Percentiles rank a stretch among this genome's conserved stretches.
These are phyloP conservation scores for Stenchaetothrips biformis DNA, from an alignment of 2,888 invertebrate species.

Conservation along the genomic window DNA sequence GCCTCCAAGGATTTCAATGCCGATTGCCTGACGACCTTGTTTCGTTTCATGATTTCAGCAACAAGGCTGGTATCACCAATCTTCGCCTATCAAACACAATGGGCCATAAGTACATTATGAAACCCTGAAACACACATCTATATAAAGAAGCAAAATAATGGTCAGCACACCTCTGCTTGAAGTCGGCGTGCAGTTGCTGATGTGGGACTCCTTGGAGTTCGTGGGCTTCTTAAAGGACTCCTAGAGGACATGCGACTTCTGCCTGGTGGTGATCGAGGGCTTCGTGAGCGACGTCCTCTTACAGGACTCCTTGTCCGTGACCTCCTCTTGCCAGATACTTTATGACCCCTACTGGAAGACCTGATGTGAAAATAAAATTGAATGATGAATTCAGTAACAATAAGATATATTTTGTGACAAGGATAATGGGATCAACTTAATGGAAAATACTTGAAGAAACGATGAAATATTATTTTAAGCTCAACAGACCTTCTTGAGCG, in stretches of 20 bases:
- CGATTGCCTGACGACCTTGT: constrained; percentile 75
- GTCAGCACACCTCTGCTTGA: neutral
- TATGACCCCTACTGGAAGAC: constrained; percentile 7
- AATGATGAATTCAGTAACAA: too few species aligned
- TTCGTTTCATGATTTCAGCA: constrained; percentile 81
- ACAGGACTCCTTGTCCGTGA: neutral
- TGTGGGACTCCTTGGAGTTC: constrained; percentile 32
- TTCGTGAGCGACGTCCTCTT: neutral
- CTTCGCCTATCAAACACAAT: constrained; percentile 52
- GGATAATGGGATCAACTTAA: too few species aligned
- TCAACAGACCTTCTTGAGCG: neutral
- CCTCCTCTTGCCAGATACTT: neutral
- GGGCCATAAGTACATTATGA: neutral
- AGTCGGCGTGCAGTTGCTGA: constrained; percentile 5
- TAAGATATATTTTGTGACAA: too few species aligned
- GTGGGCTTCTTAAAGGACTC: constrained; percentile 28
- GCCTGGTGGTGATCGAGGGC: neutral
- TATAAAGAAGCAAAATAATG: neutral
- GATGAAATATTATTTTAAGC: neutral
- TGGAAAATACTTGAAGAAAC: neutral
- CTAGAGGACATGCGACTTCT: constrained; percentile 2
- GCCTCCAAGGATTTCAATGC: constrained; percentile 59
- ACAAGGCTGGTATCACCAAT: constrained; percentile 85
- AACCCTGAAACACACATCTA: too few species aligned
- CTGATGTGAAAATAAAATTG: neutral